Evolutionary conservation across 2,888 invertebrate species (phyloP), one percentile per base, ranked within the genome.

Genomic region (Tuberolachnus salignus): DNA sequence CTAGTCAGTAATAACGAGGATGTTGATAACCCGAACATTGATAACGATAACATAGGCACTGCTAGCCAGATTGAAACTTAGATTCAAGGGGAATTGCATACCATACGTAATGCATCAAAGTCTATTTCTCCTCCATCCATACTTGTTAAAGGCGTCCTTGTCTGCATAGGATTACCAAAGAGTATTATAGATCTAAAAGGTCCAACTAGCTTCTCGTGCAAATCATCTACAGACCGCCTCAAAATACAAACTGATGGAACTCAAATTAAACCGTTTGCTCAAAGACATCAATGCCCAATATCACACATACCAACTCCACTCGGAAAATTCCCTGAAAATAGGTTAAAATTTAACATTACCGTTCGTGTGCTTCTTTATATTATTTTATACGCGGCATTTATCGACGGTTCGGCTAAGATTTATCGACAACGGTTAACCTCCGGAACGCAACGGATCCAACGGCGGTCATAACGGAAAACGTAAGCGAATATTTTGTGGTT

Each of bases 171-270:
- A 19, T 44, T 64, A 64, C 63, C 19, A 64, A 64, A 64, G 13
- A 44, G 63, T 21, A 64, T 64, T 21, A 19, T 13, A 13, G 44
- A 44, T 2, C 46, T 64, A 64, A 64, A 44, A 14, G 46, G 46
- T 21, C 46, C 64, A 64, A 21, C 64, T 44, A 64, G 14, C 64
- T 64, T 64, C 21, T 64, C 9, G 1, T 64, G 64, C 2, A 64
- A 46, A 44, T 64, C 64, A 44, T 44, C 64, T 64, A 44, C 21
- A 46, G 46, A 19, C 64, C 42, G 46, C 21, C 64, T 64, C 8
- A 64, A 64, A 64, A 64, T 64, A 44, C 44, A 64, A 44, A 64
- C 64, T 21, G 46, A 59, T 26, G 44, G 19, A 63, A 63, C 6
- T 63, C 8, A 64, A 64, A 64, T 13, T 64, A 64, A 64, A 44